phyloP scores from a whole-genome alignment of 2,113 vertebrate genomes.

The Orthonyx spaldingii region DNA sequence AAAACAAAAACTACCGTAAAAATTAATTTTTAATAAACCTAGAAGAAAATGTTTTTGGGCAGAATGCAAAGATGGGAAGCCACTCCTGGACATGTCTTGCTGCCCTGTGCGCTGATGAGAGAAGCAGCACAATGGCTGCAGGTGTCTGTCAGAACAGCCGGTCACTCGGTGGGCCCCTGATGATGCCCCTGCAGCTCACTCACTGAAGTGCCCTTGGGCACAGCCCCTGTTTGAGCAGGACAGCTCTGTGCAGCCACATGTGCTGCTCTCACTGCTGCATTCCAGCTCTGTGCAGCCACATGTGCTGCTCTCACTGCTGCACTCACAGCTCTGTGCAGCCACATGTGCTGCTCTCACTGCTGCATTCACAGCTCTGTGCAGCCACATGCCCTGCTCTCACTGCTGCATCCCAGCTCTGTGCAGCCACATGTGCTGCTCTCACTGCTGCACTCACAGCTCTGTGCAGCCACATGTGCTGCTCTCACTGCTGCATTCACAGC shows the following conservation, averaged over 20 bases:
- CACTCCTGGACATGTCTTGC: not conserved
- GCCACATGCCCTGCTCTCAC: too few relatives aligned
- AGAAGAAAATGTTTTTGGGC: not conserved
- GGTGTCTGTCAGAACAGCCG: not conserved
- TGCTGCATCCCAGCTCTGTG: too few relatives aligned
- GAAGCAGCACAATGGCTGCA: not conserved
- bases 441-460: not conserved
- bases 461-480: too few relatives aligned
- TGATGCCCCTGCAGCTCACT: not conserved
- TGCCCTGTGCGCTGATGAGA: not conserved
- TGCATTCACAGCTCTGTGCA: too few relatives aligned
- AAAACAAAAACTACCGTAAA: not conserved
- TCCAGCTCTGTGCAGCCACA: too few relatives aligned
- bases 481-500: too few relatives aligned
- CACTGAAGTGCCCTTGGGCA: rapidly evolving
- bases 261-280: not conserved
- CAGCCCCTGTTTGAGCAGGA: not conserved
- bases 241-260: not conserved
- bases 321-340: too few relatives aligned
- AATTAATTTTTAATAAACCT: not conserved
- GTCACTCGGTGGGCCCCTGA: rapidly evolving
- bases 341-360: not conserved
- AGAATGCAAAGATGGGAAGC: not conserved
- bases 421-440: too few relatives aligned
- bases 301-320: not conserved